Evolutionary conservation across 1,140 invertebrate genomes (phyloP).

Genomic region (Leptopilina boulardi): DNA sequence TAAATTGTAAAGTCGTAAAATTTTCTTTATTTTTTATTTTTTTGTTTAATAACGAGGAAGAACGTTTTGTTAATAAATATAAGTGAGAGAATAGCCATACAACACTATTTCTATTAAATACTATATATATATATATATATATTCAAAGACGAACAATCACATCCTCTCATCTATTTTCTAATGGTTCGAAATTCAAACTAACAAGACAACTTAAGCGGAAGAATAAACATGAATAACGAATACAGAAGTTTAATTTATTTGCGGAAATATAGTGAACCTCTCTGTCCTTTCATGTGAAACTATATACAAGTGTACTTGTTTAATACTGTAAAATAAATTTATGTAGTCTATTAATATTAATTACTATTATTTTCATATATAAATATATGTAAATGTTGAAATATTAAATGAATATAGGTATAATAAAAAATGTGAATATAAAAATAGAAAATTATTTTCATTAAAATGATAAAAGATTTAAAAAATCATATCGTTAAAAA

Average conservation of each 20-base stretch:
- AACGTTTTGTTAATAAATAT: background rate
- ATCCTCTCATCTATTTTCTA: slow-evolving; percentile 12
- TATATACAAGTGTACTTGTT: background rate
- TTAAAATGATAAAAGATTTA: background rate
- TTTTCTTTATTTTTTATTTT: background rate
- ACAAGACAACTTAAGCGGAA: slow-evolving; percentile 21
- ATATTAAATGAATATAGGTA: no score
- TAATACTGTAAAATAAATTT: background rate
- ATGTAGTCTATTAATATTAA: no score
- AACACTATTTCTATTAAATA: slow-evolving; percentile 20
- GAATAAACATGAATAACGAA: slow-evolving; percentile 17
- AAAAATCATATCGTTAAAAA: no score
- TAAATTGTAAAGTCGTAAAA: background rate
- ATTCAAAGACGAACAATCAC: background rate
- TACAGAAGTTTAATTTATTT: background rate
- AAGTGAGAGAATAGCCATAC: background rate
- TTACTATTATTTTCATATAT: no score
- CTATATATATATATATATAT: no score
- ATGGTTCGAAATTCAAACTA: background rate
- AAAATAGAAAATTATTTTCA: no score
- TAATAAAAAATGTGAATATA: no score
- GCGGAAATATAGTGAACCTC: background rate
- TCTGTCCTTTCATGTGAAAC: background rate
- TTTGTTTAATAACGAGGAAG: background rate
- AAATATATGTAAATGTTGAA: no score